Percentiles rank a stretch among this genome's conserved stretches.
Evolutionary conservation across 92 coral and sea anemone genomes (phyloP).

Genomic region (Paragorgia papillata): DNA sequence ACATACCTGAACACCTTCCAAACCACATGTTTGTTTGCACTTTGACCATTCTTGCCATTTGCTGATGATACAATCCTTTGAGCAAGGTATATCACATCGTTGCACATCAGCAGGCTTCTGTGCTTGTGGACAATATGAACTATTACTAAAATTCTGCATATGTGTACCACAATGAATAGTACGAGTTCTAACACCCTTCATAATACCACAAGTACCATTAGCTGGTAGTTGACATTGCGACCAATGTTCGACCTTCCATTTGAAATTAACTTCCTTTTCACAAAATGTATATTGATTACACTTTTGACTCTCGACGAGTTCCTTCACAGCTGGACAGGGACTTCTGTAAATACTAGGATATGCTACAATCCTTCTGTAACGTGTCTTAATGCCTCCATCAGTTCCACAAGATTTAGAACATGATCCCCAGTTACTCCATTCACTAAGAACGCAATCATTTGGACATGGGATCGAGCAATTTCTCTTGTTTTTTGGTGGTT

Average conservation of each 20-base stretch:
- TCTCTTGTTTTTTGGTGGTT: background rate
- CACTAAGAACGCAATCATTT: slow-evolving; percentile 24
- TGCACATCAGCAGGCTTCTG: background rate
- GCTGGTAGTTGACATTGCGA: slow-evolving; percentile 9
- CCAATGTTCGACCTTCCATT: slow-evolving; percentile 24
- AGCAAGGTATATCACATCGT: slow-evolving; percentile 25
- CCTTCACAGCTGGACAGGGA: slow-evolving; percentile 1
- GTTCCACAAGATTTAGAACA: slow-evolving; percentile 37
- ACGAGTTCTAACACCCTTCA: slow-evolving; percentile 10
- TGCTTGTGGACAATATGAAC: background rate
- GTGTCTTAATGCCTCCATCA: slow-evolving; percentile 24
- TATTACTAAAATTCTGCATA: background rate
- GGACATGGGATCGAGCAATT: slow-evolving; percentile 12
- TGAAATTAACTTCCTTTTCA: background rate
- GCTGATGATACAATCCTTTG: slow-evolving; percentile 30
- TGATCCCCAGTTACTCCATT: slow-evolving; percentile 32
- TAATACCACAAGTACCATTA: slow-evolving; percentile 17
- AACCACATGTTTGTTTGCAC: slow-evolving; percentile 10
- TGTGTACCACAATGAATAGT: slow-evolving; percentile 4
- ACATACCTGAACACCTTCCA: slow-evolving; percentile 8
- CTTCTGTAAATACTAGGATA: slow-evolving; percentile 2
- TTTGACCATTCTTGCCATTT: slow-evolving; percentile 14
- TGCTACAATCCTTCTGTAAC: slow-evolving; percentile 12
- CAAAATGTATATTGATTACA: slow-evolving; percentile 25
- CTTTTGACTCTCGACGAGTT: slow-evolving; percentile 14